These are phyloP conservation scores for Altica lythri DNA, from an alignment of 2,888 invertebrate species.

Conservation along the genomic window DNA sequence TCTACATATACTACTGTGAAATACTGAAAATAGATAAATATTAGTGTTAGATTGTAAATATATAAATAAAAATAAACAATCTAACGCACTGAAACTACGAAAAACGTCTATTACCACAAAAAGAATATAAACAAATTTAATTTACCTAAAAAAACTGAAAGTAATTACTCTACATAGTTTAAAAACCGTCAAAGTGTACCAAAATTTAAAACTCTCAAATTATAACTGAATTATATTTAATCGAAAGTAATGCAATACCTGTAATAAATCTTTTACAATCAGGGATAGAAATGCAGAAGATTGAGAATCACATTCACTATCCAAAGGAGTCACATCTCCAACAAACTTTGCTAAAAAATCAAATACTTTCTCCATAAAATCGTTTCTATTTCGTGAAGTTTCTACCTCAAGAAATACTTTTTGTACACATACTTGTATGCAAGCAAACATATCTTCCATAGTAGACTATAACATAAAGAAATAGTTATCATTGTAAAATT, in stretches of 20 bases:
- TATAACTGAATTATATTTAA: not conserved
- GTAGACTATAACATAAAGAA: conserved; percentile 28
- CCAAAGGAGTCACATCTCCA: conserved; percentile 32
- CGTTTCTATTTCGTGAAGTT: conserved; percentile 26
- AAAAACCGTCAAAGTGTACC: too few species aligned
- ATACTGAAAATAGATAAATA: conserved; percentile 27
- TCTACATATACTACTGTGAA: conserved; percentile 22
- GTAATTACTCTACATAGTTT: too few species aligned
- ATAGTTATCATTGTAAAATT: not conserved
- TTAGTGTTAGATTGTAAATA: not conserved
- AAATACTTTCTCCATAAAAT: conserved; percentile 33
- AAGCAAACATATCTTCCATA: conserved; percentile 31
- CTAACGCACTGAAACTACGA: not conserved
- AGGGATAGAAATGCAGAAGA: conserved; percentile 34
- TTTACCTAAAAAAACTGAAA: too few species aligned
- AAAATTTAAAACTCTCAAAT: too few species aligned
- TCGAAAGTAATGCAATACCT: conserved; percentile 21
- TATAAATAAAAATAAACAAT: not conserved
- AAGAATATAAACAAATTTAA: too few species aligned
- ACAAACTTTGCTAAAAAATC: conserved; percentile 43
- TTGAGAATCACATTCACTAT: conserved; percentile 19
- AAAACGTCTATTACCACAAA: too few species aligned
- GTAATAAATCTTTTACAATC: conserved; percentile 34
- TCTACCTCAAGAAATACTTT: conserved; percentile 31
- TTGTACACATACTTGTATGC: conserved; percentile 30